Evolutionary conservation across 2,797 vertebrate species (phyloP), one percentile per base, ranked within the genome.

Genomic region (Artibeus jamaicensis): DNA sequence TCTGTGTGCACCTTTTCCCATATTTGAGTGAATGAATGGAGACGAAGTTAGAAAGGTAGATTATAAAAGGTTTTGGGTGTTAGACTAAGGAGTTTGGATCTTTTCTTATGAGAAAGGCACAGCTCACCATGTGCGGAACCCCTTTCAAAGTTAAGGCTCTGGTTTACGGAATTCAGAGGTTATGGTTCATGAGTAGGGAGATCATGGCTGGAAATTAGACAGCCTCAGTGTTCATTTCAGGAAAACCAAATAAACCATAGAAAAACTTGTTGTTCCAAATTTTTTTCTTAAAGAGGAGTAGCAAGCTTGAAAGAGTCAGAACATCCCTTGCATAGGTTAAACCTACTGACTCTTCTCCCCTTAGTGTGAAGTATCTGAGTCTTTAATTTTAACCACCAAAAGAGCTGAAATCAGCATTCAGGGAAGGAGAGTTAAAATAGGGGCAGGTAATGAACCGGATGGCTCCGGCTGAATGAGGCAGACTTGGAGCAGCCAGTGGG

Each of bases 401-500:
- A 89, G 39, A 91, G 92, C 95, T 91, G 71, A 42, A 76, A 24
- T 95, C 86, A 89, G 79, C 94, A 24, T 32, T 39, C 18, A 24
- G 70, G n/a, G 8, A 79, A 34, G 59, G 68, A 86, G 37, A 34
- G 21, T 48, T 78, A 70, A 65, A 62, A 70, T 5, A 6, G 65
- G 70, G 59, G 59, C 86, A 82, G 92, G 74, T 50, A 50, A 53
- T 5, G 73, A 85, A 96, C 77, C 91, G 89, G 94, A 87, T 44
- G 93, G 94, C 79, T 74, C 50, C 0, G 83, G 46, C 53, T 42
- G 18, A 78, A 29, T 1, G 29, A 87, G 70, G 76, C 34, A 9
- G 79, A 86, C 96, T 93, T 89, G 16, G 88, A 92, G 67, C 94
- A 92, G 87, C 65, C 90, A 95, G 92, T 81, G 83, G 88, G 86